phyloP scores from a whole-genome alignment of 2,113 vertebrate genomes.

The Pluvianellus socialis region DNA sequence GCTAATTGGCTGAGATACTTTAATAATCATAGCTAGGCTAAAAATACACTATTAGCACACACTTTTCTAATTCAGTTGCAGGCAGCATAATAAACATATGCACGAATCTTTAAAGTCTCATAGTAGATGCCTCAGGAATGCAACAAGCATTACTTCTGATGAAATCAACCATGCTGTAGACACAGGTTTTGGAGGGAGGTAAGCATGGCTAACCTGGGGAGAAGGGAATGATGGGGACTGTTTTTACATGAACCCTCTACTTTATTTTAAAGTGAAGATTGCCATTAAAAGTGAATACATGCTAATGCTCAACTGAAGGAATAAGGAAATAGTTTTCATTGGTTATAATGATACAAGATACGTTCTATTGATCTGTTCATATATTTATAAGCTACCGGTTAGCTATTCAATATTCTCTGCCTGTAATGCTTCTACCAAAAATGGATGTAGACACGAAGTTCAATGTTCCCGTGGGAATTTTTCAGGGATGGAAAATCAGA shows the following conservation, averaged over 20 bases:
- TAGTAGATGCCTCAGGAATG: neutral
- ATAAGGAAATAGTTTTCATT: neutral
- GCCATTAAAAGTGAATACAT: neutral
- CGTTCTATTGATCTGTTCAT: neutral
- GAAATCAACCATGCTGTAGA: neutral
- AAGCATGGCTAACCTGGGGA: neutral
- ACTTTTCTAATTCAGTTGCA: neutral
- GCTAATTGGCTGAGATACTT: neutral
- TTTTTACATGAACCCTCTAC: neutral
- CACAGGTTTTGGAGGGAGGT: neutral
- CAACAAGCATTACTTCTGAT: neutral
- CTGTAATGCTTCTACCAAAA: neutral
- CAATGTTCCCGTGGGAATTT: neutral
- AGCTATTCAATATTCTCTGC: neutral
- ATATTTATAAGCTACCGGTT: neutral
- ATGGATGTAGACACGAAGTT: neutral
- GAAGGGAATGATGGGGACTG: neutral
- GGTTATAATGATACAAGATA: neutral
- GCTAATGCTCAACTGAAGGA: neutral
- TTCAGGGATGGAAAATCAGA: neutral
- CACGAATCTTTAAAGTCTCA: neutral
- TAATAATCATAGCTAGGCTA: neutral
- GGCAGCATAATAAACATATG: neutral
- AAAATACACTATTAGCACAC: neutral
- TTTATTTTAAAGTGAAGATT: neutral